Conservation (phyloP, 37 sponge, comb jelly and placozoan genomes). For the Spongilla lacustris region DNA sequence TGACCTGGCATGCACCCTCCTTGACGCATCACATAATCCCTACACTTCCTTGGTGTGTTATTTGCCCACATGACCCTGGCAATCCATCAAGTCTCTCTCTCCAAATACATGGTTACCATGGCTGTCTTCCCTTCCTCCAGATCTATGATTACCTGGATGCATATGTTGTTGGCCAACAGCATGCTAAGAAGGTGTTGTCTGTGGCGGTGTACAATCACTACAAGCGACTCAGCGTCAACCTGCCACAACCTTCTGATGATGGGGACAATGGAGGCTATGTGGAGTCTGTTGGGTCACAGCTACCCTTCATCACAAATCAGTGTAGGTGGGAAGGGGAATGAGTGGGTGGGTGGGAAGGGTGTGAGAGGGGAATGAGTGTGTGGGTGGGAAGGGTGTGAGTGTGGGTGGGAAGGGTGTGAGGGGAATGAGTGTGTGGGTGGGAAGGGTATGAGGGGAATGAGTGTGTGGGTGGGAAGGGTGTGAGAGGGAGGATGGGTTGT, state of each 20-base stretch:
- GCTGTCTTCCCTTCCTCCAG: conserved; percentile 30
- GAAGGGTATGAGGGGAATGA: too few relatives aligned
- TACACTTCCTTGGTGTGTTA: too few relatives aligned
- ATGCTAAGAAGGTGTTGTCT: conserved; percentile 94
- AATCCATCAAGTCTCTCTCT: conserved; percentile 18
- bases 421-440: too few relatives aligned
- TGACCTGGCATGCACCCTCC: too few relatives aligned
- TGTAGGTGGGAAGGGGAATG: background rate
- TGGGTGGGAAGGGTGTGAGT: background rate
- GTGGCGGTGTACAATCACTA: conserved; percentile 99
- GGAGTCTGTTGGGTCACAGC: background rate
- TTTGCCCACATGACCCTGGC: too few relatives aligned
- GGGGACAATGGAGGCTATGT: conserved; percentile 23
- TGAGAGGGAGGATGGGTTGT: too few relatives aligned
- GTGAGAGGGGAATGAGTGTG: background rate
- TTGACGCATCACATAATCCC: too few relatives aligned
- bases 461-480: too few relatives aligned
- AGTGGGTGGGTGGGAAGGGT: too few relatives aligned
- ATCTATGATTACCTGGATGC: conserved; percentile 87
- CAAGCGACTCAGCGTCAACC: conserved; percentile 78
- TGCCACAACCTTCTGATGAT: conserved; percentile 15
- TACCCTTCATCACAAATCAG: background rate
- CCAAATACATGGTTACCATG: background rate
- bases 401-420: background rate
- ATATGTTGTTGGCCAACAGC: conserved; percentile 94